Conservation (phyloP, 2,797 vertebrate species). For the Acrocephalus scirpaceus region DNA sequence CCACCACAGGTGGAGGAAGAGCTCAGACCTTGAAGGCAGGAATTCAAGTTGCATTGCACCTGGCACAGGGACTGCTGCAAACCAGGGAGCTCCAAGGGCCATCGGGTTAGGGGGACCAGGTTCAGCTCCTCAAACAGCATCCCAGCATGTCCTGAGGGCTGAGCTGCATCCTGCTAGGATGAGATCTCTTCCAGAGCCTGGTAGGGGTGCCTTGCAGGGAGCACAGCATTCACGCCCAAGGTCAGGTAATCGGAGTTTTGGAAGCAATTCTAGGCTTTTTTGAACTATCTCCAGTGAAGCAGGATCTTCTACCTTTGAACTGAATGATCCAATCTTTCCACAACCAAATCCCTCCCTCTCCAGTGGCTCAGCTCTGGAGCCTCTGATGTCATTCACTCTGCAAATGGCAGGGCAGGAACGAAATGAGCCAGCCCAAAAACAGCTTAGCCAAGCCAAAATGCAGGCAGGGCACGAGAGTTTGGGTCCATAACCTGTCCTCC, state of each 20-base stretch:
- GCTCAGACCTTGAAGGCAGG: background rate
- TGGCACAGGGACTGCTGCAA: background rate
- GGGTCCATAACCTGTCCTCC: background rate
- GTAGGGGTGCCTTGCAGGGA: background rate
- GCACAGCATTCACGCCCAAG: background rate
- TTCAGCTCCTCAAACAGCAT: background rate
- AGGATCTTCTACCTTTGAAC: slow-evolving; percentile 26
- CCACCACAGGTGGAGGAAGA: background rate
- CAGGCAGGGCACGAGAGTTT: background rate
- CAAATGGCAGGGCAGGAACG: slow-evolving; percentile 46
- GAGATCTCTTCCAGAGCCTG: background rate
- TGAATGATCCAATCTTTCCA: slow-evolving; percentile 9
- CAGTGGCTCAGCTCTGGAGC: background rate
- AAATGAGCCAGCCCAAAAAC: background rate
- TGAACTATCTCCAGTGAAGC: background rate
- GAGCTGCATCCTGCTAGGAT: background rate
- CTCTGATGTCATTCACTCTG: background rate
- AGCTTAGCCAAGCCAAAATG: background rate
- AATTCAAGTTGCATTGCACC: background rate
- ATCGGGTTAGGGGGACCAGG: accelerated
- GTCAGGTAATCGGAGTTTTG: background rate
- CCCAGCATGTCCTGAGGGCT: background rate
- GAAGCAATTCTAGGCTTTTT: background rate
- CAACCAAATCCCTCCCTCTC: background rate
- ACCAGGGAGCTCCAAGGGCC: background rate